Percentiles rank a stretch among this genome's conserved stretches.
phyloP scores from a whole-genome alignment of 1,140 invertebrate species.

The Zophobas morio region DNA sequence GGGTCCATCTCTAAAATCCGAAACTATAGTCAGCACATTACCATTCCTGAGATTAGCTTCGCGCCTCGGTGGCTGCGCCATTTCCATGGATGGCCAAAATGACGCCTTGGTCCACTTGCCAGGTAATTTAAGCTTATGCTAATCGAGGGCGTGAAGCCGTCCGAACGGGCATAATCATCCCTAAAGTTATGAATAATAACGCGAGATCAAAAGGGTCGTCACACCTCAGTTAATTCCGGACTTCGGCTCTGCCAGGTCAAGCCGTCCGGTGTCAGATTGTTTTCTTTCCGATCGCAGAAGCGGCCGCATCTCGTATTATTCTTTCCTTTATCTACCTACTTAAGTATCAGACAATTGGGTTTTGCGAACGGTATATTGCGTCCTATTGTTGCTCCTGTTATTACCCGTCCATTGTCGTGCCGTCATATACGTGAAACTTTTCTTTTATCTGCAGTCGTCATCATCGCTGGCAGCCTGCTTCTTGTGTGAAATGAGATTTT shows the following conservation, averaged over 20 bases:
- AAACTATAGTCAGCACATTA: no score
- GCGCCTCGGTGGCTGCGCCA: no score
- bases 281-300: slow-evolving; percentile 6
- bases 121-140: slow-evolving; percentile 1
- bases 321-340: slow-evolving; percentile 57
- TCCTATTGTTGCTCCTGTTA: slow-evolving; percentile 62
- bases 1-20: no score
- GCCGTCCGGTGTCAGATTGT: background rate
- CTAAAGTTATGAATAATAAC: background rate
- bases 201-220: background rate
- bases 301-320: slow-evolving; percentile 55
- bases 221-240: background rate
- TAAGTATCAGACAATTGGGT: slow-evolving; percentile 60
- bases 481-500: slow-evolving; percentile 59
- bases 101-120: no score
- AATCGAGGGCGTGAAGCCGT: background rate
- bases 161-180: background rate
- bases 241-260: background rate
- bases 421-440: slow-evolving; percentile 61
- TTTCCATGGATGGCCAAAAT: no score
- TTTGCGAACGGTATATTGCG: slow-evolving; percentile 61
- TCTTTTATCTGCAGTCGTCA: slow-evolving; percentile 60
- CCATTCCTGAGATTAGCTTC: no score
- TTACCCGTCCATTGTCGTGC: slow-evolving; percentile 59
- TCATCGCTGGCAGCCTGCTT: slow-evolving; percentile 51